These are phyloP conservation scores for Catharus fuscescens DNA, from an alignment of 2,113 vertebrate species.

Conservation along the genomic window DNA sequence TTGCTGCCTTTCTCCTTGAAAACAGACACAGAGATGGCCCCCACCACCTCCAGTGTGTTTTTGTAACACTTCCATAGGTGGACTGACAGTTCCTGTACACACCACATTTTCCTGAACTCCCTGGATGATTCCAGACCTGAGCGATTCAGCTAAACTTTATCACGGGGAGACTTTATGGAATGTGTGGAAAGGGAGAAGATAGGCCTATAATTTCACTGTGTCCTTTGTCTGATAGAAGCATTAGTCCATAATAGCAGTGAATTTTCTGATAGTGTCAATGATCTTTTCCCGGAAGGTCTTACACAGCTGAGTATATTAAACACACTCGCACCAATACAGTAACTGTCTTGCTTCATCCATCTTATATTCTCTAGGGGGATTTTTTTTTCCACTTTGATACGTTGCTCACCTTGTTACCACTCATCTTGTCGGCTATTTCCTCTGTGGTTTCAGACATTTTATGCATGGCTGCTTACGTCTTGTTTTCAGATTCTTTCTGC, in stretches of 20 bases:
- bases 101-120: not conserved
- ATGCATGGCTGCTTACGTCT: constrained; percentile 58
- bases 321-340: constrained; percentile 3
- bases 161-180: not conserved
- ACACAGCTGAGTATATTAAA: constrained; percentile 52
- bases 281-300: constrained; percentile 39
- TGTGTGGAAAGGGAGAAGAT: not conserved
- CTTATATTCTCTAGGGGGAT: constrained; percentile 43
- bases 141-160: not conserved
- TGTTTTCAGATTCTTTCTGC: constrained; percentile 60
- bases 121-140: not conserved
- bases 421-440: constrained; percentile 46
- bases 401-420: constrained; percentile 66
- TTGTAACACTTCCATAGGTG: not conserved
- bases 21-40: not conserved
- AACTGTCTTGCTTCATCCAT: constrained; percentile 28
- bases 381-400: constrained; percentile 36
- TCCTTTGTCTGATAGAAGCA: constrained; percentile 9
- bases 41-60: not conserved
- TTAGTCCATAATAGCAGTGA: constrained; percentile 31
- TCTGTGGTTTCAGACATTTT: constrained; percentile 67
- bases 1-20: not conserved
- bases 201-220: not conserved
- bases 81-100: not conserved
- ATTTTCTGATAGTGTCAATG: constrained; percentile 41